Evolutionary conservation across 92 coral and sea anemone genomes (phyloP).

Genomic region (Plumapathes pennacea): DNA sequence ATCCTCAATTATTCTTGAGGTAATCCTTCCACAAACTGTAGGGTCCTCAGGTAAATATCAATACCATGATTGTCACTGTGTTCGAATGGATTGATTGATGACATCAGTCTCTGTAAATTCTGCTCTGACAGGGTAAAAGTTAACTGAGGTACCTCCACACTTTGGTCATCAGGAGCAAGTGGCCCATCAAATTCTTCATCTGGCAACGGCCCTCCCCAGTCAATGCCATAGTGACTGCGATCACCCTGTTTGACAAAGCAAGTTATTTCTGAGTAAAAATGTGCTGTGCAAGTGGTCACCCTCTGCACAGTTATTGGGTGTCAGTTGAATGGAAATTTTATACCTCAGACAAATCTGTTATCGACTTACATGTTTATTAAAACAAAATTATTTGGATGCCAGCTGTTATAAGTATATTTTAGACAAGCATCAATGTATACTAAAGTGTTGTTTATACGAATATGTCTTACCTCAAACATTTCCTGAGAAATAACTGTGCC

Average conservation of each 20-base stretch:
- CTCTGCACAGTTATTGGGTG: neutral
- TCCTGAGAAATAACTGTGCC: neutral
- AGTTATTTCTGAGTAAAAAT: conserved; percentile 4
- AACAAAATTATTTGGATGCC: too few relatives aligned
- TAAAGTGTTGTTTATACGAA: too few relatives aligned
- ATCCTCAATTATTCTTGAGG: too few relatives aligned
- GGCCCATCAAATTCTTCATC: neutral
- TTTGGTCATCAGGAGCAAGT: neutral
- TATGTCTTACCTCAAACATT: neutral
- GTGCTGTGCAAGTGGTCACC: neutral
- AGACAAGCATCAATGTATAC: too few relatives aligned
- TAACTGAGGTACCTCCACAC: conserved; percentile 20
- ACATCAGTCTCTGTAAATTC: conserved; percentile 8
- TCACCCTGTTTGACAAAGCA: too few relatives aligned
- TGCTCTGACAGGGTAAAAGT: conserved; percentile 8
- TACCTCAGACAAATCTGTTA: too few relatives aligned
- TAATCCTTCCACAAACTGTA: conserved; percentile 2
- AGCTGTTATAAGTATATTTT: too few relatives aligned
- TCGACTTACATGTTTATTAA: too few relatives aligned
- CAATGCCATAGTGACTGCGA: conserved; percentile 30
- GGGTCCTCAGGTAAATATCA: conserved; percentile 1
- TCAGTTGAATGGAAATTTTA: neutral
- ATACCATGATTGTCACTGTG: conserved; percentile 14
- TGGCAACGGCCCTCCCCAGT: conserved; percentile 37
- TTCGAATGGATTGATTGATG: neutral